Conservation (phyloP, 2,113 vertebrate species). For the Nannobrachium achirus region DNA sequence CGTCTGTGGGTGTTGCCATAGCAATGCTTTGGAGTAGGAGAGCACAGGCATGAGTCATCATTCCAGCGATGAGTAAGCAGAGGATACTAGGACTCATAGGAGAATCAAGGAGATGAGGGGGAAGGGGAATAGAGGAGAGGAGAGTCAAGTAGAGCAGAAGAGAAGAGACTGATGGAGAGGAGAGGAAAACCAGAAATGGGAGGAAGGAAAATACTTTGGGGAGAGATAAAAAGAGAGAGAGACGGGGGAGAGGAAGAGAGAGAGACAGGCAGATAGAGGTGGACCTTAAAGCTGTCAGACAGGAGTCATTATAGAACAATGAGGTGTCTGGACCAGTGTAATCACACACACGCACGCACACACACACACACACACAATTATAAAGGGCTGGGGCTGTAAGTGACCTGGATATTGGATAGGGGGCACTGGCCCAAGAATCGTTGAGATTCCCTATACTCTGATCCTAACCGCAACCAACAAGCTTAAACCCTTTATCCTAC, state of each 20-base stretch:
- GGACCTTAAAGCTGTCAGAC: no score
- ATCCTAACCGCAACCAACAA: no score
- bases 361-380: not conserved
- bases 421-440: no score
- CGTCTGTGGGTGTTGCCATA: slow-evolving; percentile 69
- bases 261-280: not conserved
- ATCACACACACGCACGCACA: not conserved
- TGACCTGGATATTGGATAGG: no score
- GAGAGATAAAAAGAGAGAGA: not conserved
- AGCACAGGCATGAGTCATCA: slow-evolving; percentile 73
- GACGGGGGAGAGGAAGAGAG: not conserved
- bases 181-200: not conserved
- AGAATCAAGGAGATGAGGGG: not conserved
- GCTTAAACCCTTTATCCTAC: no score
- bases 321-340: no score
- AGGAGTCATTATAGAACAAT: no score
- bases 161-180: not conserved
- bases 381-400: no score
- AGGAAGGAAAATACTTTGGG: not conserved
- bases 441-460: no score
- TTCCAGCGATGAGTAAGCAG: slow-evolving; percentile 25
- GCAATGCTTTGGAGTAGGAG: slow-evolving; percentile 62
- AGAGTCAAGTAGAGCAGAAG: not conserved
- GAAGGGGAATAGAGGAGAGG: not conserved
- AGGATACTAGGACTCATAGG: no score